phyloP scores from a whole-genome alignment of 2,113 vertebrate genomes.

The Daphoenositta chrysoptera region DNA sequence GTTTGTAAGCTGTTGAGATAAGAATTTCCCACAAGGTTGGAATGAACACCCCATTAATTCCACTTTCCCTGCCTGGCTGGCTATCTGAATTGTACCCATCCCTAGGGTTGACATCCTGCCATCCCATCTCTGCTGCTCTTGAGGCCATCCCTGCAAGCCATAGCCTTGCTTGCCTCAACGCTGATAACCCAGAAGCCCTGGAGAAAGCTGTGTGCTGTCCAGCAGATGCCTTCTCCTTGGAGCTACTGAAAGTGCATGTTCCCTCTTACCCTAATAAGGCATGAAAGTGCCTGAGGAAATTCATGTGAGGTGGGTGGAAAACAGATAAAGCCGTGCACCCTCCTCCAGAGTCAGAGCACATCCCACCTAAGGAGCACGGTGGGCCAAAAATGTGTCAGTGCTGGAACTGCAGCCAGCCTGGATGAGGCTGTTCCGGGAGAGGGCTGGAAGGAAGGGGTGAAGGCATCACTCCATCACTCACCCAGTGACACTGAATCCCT shows the following conservation, averaged over 20 bases:
- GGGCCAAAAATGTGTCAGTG: conserved; percentile 34
- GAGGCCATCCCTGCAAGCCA: not conserved
- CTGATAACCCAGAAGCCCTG: not conserved
- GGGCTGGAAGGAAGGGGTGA: not conserved
- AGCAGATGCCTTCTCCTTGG: not conserved
- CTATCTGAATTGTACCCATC: not conserved
- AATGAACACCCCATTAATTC: not conserved
- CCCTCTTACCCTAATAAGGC: conserved; percentile 49
- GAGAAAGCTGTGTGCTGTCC: not conserved
- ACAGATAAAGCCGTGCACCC: not conserved
- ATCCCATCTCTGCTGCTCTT: not conserved
- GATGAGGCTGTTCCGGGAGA: not conserved
- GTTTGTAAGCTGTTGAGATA: not conserved
- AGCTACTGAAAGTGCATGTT: not conserved
- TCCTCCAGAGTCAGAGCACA: not conserved
- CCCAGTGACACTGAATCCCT: not conserved
- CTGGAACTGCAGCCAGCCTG: not conserved
- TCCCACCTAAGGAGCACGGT: not conserved
- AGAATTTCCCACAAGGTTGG: not conserved
- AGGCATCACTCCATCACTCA: not conserved
- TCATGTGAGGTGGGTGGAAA: not conserved
- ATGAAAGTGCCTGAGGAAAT: conserved; percentile 25
- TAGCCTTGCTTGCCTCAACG: not conserved
- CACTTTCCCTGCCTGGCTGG: not conserved
- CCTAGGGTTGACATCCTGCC: not conserved